These are phyloP conservation scores for Phoenoteleia sp. DNA, from an alignment of 2,888 invertebrate species.

Conservation along the genomic window DNA sequence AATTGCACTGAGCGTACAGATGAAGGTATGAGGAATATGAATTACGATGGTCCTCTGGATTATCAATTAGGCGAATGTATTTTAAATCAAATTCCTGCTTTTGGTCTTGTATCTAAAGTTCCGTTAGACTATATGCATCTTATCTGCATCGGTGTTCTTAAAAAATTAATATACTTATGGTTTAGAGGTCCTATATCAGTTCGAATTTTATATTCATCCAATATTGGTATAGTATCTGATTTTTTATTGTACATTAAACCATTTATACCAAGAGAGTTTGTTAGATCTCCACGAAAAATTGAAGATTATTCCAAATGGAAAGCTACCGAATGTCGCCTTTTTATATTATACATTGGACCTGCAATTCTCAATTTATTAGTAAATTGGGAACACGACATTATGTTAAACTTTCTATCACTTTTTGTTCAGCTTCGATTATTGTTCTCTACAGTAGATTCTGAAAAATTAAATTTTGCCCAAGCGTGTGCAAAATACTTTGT, in stretches of 20 bases:
- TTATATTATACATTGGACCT: slow-evolving; percentile 15
- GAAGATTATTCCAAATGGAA: slow-evolving; percentile 4
- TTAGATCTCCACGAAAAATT: background rate
- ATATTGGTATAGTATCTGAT: background rate
- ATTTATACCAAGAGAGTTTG: slow-evolving; percentile 8
- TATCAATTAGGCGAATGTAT: slow-evolving; percentile 26
- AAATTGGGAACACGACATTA: slow-evolving; percentile 1
- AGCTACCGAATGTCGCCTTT: slow-evolving; percentile 15
- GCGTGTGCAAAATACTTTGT: too few relatives aligned
- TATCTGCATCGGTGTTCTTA: background rate
- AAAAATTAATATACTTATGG: slow-evolving; percentile 13
- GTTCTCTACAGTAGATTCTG: too few relatives aligned
- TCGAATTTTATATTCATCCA: too few relatives aligned
- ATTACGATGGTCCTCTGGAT: background rate
- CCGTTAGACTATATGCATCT: slow-evolving; percentile 37
- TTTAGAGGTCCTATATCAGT: background rate
- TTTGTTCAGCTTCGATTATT: too few relatives aligned
- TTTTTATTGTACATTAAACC: background rate
- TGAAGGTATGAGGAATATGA: slow-evolving; percentile 18
- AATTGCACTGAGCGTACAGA: slow-evolving; percentile 19
- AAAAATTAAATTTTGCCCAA: too few relatives aligned
- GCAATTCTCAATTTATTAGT: background rate
- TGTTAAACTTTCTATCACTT: slow-evolving; percentile 1
- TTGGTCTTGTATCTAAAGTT: slow-evolving; percentile 19
- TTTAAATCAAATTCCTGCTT: slow-evolving; percentile 26